Evolutionary conservation across 2,888 invertebrate genomes (phyloP), one percentile per base, ranked within the genome.

Genomic region (Drosophila pseudotakahashii): DNA sequence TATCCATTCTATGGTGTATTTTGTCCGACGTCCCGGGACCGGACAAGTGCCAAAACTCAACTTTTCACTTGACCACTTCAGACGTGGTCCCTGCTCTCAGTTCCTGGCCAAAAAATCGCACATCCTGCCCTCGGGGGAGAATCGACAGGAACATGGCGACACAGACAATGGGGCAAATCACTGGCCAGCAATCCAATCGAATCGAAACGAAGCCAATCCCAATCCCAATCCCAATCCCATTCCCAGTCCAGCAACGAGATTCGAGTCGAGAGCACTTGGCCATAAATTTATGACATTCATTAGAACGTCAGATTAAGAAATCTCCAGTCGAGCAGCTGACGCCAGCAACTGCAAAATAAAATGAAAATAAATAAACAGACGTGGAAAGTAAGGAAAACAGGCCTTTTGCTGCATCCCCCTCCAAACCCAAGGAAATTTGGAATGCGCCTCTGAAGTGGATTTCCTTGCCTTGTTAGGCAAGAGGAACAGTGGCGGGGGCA

Each of bases 211-310:
- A 91, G 91, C 91, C 91, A 91, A 90, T 90, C 77, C 79, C 52
- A 58, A 13, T 11, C 13, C 16, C 36, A 44, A 39, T 26, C 26
- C 26, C 57, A 19, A 2, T 19, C 19, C 19, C 19, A 19, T 1
- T 2, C 19, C 19, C 19, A 58, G 30, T 47, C 34, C 42, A 36
- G 51, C 39, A 55, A 52, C 23, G 37, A 34, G 39, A 54, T 45
- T 51, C 36, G 47, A 37, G 44, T 55, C 50, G 61, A 72, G 67
- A 67, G 73, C 66, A 81, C 88, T 89, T 73, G 76, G 79, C 89
- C 85, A 91, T 90, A 91, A 90, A 90, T 90, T 90, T 90, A 90
- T 90, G 91, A 90, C 90, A 90, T 90, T 90, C 91, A 90, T 90
- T 90, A 91, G 90, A 90, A 89, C 83, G 90, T 88, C 89, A 89